Evolutionary conservation across 2,888 invertebrate species (phyloP).

Genomic region (Cryptocheilus praepositus): DNA sequence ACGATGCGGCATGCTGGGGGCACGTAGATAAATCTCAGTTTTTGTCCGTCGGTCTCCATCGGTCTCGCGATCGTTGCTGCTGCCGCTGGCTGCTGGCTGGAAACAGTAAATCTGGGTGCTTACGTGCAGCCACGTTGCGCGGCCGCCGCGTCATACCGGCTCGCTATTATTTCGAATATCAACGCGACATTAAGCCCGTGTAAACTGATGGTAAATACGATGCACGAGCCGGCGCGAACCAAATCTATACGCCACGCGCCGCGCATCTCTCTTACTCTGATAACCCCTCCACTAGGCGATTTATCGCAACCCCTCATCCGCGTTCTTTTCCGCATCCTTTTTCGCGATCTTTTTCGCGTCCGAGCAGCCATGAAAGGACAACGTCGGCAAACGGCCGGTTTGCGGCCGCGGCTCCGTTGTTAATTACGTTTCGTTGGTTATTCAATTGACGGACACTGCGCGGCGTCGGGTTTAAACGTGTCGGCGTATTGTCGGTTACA

Average conservation of each 20-base stretch:
- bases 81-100: constrained; percentile 10
- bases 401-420: too few relatives aligned
- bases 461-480: too few relatives aligned
- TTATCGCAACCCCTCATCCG: too few relatives aligned
- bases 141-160: constrained; percentile 7
- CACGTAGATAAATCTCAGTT: constrained; percentile 25
- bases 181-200: constrained; percentile 54
- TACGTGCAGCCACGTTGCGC: constrained; percentile 23
- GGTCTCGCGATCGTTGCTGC: constrained; percentile 4
- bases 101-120: constrained; percentile 41
- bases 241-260: constrained; percentile 42
- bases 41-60: constrained; percentile 26
- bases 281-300: neutral
- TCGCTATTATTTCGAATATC: constrained; percentile 59
- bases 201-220: constrained; percentile 33
- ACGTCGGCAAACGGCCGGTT: too few relatives aligned
- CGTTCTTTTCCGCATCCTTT: too few relatives aligned
- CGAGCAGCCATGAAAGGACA: too few relatives aligned
- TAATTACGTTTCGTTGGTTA: too few relatives aligned
- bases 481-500: too few relatives aligned
- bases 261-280: neutral
- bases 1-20: constrained; percentile 13
- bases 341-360: too few relatives aligned
- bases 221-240: constrained; percentile 22
- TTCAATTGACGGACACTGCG: too few relatives aligned